Conservation (phyloP, 64 coral and sea anemone species). For the Stylophora pistillata region DNA sequence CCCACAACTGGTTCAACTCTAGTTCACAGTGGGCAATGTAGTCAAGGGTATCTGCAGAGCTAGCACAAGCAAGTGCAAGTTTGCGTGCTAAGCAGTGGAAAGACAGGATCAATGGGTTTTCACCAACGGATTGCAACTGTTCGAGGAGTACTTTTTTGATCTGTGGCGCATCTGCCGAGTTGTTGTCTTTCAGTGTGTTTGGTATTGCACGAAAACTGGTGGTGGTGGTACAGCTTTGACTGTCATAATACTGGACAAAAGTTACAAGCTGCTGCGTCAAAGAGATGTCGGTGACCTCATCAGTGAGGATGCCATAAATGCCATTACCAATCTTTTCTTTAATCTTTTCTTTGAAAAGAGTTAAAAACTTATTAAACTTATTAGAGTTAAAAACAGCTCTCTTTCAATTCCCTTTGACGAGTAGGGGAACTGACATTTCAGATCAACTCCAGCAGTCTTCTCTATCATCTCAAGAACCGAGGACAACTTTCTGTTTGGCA, state of each 20-base stretch:
- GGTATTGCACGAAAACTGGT: conserved; percentile 23
- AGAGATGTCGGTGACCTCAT: conserved; percentile 13
- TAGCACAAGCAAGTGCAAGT: conserved; percentile 49
- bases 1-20: conserved; percentile 35
- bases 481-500: conserved; percentile 42
- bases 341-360: conserved; percentile 2
- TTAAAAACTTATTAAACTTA: no score
- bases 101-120: conserved; percentile 30
- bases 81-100: conserved; percentile 41
- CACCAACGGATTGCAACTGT: conserved; percentile 27
- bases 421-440: conserved; percentile 25
- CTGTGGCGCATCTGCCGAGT: conserved; percentile 30
- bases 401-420: conserved; percentile 37
- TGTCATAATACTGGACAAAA: conserved; percentile 38
- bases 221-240: conserved; percentile 32
- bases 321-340: conserved; percentile 40
- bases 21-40: conserved; percentile 49
- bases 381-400: conserved; percentile 30
- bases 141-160: conserved; percentile 33
- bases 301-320: conserved; percentile 40
- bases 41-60: conserved; percentile 48
- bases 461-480: conserved; percentile 38
- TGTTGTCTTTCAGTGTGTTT: conserved; percentile 42
- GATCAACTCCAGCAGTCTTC: conserved; percentile 23
- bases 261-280: conserved; percentile 25